These are phyloP conservation scores for Melopsittacus undulatus DNA, from an alignment of 2,797 vertebrate species.

Conservation along the genomic window DNA sequence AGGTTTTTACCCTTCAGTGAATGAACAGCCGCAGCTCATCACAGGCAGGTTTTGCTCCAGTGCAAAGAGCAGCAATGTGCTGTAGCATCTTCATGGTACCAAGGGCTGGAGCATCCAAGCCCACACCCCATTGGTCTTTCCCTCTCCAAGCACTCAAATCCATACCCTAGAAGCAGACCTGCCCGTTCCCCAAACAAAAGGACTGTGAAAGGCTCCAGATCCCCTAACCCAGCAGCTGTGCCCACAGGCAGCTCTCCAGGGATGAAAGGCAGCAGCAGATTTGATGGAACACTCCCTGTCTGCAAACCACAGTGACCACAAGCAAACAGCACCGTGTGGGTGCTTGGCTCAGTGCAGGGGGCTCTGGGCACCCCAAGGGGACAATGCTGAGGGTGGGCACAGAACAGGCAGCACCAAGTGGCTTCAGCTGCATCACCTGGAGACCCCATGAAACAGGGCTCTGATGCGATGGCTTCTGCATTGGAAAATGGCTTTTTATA, in stretches of 20 bases:
- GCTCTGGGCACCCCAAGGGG: rapidly evolving
- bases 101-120: not conserved
- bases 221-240: not conserved
- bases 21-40: not conserved
- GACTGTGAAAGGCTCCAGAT: not conserved
- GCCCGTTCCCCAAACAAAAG: not conserved
- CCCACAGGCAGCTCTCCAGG: not conserved
- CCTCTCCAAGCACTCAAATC: not conserved
- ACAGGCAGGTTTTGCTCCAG: not conserved
- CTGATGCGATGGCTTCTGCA: rapidly evolving
- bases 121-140: not conserved
- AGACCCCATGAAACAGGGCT: rapidly evolving
- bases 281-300: not conserved
- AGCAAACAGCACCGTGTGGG: rapidly evolving
- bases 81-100: not conserved
- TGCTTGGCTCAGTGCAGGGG: not conserved
- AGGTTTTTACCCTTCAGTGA: not conserved
- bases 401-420: rapidly evolving
- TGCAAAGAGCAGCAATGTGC: rapidly evolving
- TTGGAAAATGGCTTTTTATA: not conserved
- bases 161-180: rapidly evolving
- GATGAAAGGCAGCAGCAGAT: not conserved
- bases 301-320: not conserved
- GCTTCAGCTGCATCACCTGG: rapidly evolving
- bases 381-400: not conserved